Conservation (phyloP, 2,888 invertebrate species). For the Drosophila tripunctata region DNA sequence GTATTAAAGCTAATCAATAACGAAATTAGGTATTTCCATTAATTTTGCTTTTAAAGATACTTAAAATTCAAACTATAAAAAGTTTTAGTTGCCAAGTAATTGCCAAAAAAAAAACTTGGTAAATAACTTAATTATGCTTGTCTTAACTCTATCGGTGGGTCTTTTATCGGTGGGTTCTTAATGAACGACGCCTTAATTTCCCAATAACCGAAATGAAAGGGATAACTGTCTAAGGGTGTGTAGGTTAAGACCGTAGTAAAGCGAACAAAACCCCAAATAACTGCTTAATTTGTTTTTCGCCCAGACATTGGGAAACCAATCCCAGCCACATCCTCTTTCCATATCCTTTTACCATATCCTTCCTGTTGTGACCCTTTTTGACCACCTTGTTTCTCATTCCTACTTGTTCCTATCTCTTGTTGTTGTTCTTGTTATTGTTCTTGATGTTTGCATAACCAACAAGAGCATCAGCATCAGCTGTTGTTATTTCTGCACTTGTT, state of each 20-base stretch:
- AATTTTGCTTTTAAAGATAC: no score
- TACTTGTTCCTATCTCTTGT: not conserved
- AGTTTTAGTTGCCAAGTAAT: not conserved
- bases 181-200: constrained; percentile 29
- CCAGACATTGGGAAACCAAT: constrained; percentile 31
- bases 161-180: constrained; percentile 50
- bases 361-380: constrained; percentile 42
- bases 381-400: constrained; percentile 50
- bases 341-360: not conserved
- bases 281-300: constrained; percentile 74
- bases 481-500: constrained; percentile 43
- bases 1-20: not conserved
- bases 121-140: constrained; percentile 52
- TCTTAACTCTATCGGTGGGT: constrained; percentile 28
- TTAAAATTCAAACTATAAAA: not conserved
- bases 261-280: constrained; percentile 64
- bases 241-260: constrained; percentile 14
- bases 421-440: constrained; percentile 31
- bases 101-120: not conserved
- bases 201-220: constrained; percentile 26
- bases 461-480: constrained; percentile 29
- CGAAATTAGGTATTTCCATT: not conserved
- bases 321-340: constrained; percentile 1
- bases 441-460: constrained; percentile 28
- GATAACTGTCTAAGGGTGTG: constrained; percentile 26